Evolutionary conservation across 1,140 invertebrate species (phyloP).

Genomic region (Philaenus spumarius): DNA sequence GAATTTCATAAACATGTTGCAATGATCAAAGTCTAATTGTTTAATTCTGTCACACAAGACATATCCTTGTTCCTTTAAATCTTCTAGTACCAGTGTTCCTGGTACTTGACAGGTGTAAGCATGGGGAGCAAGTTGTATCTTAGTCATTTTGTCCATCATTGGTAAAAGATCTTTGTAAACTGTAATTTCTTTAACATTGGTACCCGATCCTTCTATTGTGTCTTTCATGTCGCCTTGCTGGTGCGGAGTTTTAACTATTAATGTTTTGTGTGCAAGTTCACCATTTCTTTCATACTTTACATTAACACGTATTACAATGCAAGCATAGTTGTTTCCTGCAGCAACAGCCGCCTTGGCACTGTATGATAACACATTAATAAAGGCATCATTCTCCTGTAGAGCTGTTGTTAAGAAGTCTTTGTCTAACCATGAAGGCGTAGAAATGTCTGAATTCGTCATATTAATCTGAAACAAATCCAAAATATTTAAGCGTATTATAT

Average conservation of each 20-base stretch:
- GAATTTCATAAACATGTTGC: slow-evolving; percentile 41
- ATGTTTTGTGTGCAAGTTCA: slow-evolving; percentile 28
- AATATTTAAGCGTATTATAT: too few species aligned
- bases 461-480: too few species aligned
- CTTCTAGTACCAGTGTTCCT: slow-evolving; percentile 14
- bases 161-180: slow-evolving; percentile 34
- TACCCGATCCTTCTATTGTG: slow-evolving; percentile 37
- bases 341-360: not conserved
- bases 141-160: slow-evolving; percentile 38
- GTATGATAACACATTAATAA: not conserved
- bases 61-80: slow-evolving; percentile 15
- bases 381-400: not conserved
- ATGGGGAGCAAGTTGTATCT: slow-evolving; percentile 28
- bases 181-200: slow-evolving; percentile 40
- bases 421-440: not conserved
- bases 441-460: too few species aligned
- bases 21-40: slow-evolving; percentile 20
- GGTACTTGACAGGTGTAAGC: slow-evolving; percentile 36
- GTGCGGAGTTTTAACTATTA: slow-evolving; percentile 43
- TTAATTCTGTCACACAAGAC: slow-evolving; percentile 3
- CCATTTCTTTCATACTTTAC: slow-evolving; percentile 29
- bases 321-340: slow-evolving; percentile 53
- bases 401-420: not conserved
- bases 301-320: slow-evolving; percentile 44
- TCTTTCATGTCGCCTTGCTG: slow-evolving; percentile 33